Base-by-base conservation (phyloP, 2,888 invertebrate genomes). In the Drosophila recens region DNA sequence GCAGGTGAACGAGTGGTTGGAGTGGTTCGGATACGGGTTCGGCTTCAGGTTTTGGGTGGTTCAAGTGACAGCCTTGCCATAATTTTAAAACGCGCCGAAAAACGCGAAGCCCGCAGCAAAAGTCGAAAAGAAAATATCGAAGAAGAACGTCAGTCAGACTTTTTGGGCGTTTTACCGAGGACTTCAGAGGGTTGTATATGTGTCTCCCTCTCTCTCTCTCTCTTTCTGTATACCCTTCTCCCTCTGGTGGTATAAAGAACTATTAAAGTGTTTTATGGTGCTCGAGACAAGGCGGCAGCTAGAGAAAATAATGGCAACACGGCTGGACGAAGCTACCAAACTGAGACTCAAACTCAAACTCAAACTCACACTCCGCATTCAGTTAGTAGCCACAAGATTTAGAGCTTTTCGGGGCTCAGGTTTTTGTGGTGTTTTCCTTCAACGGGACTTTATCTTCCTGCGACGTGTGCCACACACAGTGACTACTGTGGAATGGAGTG, bases 211-310 rank as follows among this genome's bases (percentile, higher is more conserved):
- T 33, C 33, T 10, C 48, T 8, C 20, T 9, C 23, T 13, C 4
- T 8, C 17, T 54, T 40, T 56, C 64, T 23, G 56, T 20, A 3
- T 20, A 2, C 33, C n/a, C 57, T 38, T 36, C 54, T 52, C 30
- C 45, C 36, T 27, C 36, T 17, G 17, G 42, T 49, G 80, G 67
- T 73, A 72, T 68, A 86, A 90, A 83, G 90, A 91, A 91, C 91
- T 91, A 91, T 92, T 91, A 91, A 91, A 92, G 92, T 92, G 92
- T 92, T 91, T 91, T 91, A 91, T 92, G 90, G 90, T 90, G 88
- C 86, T 89, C 86, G 82, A 91, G 91, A 91, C 92, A 91, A 91
- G 91, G 85, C 79, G 72, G 75, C 69, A 67, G 67, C 74, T 63
- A 70, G 65, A 81, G 90, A 88, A 90, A 91, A 91, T 92, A 91